Evolutionary conservation across 2,888 invertebrate species (phyloP).

Genomic region (Hoplodrina ambigua): DNA sequence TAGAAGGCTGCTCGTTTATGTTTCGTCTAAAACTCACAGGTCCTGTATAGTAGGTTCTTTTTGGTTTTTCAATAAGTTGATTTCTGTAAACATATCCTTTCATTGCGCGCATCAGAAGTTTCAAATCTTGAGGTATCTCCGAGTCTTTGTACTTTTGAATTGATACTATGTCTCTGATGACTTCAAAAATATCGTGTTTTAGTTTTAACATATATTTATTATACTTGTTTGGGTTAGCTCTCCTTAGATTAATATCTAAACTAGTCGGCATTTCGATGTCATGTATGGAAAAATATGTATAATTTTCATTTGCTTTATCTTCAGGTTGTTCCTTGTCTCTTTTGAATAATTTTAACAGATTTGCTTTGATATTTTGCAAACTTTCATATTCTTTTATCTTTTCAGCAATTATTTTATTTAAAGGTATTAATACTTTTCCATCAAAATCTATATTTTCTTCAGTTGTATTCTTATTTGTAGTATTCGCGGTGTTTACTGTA

Average conservation of each 20-base stretch:
- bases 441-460: slow-evolving; percentile 54
- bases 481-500: slow-evolving; percentile 30
- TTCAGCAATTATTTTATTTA: slow-evolving; percentile 72
- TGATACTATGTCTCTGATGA: slow-evolving; percentile 71
- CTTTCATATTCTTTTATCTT: slow-evolving; percentile 76
- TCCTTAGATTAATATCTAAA: slow-evolving; percentile 58
- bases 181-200: slow-evolving; percentile 77
- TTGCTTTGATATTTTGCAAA: slow-evolving; percentile 71
- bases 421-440: slow-evolving; percentile 67
- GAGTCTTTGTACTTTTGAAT: slow-evolving; percentile 69
- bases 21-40: slow-evolving; percentile 11
- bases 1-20: slow-evolving; percentile 10
- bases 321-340: slow-evolving; percentile 32
- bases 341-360: slow-evolving; percentile 68
- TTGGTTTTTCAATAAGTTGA: slow-evolving; percentile 33
- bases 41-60: slow-evolving; percentile 22
- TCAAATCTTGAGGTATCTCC: slow-evolving; percentile 70
- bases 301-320: slow-evolving; percentile 32
- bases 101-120: slow-evolving; percentile 71
- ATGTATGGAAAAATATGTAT: slow-evolving; percentile 66
- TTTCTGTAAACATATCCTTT: slow-evolving; percentile 68
- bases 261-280: slow-evolving; percentile 66
- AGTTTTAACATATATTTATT: slow-evolving; percentile 73
- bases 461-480: background rate
- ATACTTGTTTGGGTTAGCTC: slow-evolving; percentile 52